These are phyloP conservation scores for Conus betulinus DNA, from an alignment of 1,140 invertebrate species.

Conservation along the genomic window DNA sequence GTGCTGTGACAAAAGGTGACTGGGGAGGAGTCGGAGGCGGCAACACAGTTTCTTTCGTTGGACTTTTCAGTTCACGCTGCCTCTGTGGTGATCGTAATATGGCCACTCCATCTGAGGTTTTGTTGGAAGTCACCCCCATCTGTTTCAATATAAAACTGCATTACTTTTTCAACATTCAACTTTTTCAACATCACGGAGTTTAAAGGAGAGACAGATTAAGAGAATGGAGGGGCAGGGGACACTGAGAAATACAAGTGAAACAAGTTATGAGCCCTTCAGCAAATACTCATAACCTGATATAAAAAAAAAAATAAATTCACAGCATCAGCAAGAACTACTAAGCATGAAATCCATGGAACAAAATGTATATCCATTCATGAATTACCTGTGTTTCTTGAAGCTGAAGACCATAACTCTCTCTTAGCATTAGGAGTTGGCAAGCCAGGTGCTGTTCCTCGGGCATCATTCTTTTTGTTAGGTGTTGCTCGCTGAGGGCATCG, in stretches of 20 bases:
- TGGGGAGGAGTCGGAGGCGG: slow-evolving; percentile 1
- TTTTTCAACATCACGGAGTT: too few species aligned
- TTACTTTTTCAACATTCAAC: not conserved
- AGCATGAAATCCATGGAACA: too few species aligned
- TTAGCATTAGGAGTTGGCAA: not conserved
- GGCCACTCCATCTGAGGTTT: not conserved
- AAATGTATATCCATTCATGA: too few species aligned
- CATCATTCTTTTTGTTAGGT: not conserved
- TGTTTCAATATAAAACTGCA: not conserved
- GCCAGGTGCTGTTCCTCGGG: not conserved
- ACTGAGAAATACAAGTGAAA: not conserved
- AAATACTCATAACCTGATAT: too few species aligned
- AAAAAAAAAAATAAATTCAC: not conserved
- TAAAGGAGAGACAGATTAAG: too few species aligned
- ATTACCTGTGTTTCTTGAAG: not conserved
- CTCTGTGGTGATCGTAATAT: not conserved
- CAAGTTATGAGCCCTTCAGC: not conserved
- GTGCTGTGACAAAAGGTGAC: not conserved
- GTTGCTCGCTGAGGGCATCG: not conserved
- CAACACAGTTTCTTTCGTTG: not conserved
- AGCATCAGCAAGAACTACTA: not conserved
- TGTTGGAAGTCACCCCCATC: not conserved
- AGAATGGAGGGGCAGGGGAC: not conserved
- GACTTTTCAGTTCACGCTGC: not conserved
- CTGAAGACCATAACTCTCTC: not conserved